These are phyloP conservation scores for Perognathus longimembris DNA, from an alignment of 2,113 vertebrate species.

Conservation along the genomic window DNA sequence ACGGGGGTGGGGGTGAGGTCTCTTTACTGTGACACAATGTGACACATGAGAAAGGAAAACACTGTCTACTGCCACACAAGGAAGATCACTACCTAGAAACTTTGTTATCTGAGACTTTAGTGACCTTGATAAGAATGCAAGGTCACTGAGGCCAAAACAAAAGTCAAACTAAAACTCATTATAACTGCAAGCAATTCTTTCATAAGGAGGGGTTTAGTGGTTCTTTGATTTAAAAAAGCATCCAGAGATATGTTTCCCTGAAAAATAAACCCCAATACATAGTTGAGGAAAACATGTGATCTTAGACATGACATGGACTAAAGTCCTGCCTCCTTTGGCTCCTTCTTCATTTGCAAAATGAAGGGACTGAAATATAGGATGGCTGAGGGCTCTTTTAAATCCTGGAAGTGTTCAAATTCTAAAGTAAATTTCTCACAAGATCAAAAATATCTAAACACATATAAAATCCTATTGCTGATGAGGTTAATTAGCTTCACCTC, in stretches of 20 bases:
- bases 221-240: conserved; percentile 35
- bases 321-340: neutral
- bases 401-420: conserved; percentile 1
- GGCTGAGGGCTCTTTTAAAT: neutral
- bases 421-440: conserved; percentile 37
- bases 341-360: neutral
- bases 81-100: conserved; percentile 10
- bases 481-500: neutral
- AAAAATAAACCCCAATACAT: neutral
- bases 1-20: neutral
- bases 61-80: neutral
- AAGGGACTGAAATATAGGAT: neutral
- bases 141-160: neutral
- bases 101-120: neutral
- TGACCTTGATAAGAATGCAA: neutral
- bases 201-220: neutral
- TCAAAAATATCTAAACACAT: conserved; percentile 20
- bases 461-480: neutral
- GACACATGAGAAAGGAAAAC: neutral
- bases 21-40: conserved; percentile 46
- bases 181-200: conserved; percentile 12
- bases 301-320: conserved; percentile 3
- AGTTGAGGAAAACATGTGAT: neutral
- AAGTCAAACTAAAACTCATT: neutral
- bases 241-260: neutral